These are phyloP conservation scores for Gortyna flavago DNA, from an alignment of 2,888 invertebrate species.

Conservation along the genomic window DNA sequence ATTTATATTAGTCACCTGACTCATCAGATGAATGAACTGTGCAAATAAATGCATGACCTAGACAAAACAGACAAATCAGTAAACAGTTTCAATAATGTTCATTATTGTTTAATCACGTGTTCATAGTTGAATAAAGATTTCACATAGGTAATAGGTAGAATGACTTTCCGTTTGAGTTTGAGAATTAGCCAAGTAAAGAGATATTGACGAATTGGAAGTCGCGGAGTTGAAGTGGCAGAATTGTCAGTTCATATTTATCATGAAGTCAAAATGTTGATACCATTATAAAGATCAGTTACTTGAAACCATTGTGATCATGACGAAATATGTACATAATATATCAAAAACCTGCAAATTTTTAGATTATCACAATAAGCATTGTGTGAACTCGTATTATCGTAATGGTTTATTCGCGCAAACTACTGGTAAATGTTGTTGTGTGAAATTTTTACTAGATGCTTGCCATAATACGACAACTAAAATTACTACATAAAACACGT, in stretches of 20 bases:
- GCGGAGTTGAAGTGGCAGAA: neutral
- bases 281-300: neutral
- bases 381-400: neutral
- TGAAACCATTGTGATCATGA: neutral
- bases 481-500: too few species aligned
- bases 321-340: neutral
- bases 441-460: neutral
- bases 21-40: slow-evolving; percentile 38
- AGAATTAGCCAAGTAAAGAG: neutral
- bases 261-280: neutral
- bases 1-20: slow-evolving; percentile 8
- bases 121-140: neutral
- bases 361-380: neutral
- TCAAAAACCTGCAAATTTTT: neutral
- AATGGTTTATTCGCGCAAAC: neutral
- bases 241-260: neutral
- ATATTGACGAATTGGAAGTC: neutral
- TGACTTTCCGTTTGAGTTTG: neutral
- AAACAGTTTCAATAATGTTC: slow-evolving; percentile 14
- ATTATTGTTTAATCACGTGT: slow-evolving; percentile 18
- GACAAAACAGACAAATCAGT: slow-evolving; percentile 1
- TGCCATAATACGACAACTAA: neutral
- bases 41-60: slow-evolving; percentile 28
- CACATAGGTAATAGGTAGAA: neutral
- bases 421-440: neutral